Conservation (phyloP, 2,888 invertebrate genomes). For the Oscheius sp. region DNA sequence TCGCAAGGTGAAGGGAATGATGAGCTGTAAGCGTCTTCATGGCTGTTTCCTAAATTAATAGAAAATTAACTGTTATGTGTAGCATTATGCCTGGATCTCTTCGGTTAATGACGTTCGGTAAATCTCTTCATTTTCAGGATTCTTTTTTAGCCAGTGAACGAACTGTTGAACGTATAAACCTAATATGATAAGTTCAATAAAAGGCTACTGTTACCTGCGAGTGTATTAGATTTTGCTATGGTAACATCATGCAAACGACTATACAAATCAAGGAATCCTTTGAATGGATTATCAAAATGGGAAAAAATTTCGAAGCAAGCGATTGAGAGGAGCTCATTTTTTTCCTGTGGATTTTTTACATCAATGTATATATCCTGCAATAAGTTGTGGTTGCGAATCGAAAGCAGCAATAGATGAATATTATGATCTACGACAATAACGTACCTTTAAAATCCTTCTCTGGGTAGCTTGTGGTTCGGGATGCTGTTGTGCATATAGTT, state of each 20-base stretch:
- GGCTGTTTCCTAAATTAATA: conserved; percentile 6
- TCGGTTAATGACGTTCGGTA: conserved; percentile 1
- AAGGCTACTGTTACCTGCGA: conserved; percentile 9
- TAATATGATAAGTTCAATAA: not conserved
- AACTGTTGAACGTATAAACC: conserved; percentile 13
- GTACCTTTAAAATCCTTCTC: conserved; percentile 40
- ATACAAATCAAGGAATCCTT: conserved; percentile 24
- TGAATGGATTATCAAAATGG: conserved; percentile 18
- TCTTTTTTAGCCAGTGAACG: conserved; percentile 20
- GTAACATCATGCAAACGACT: conserved; percentile 8
- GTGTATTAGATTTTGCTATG: not conserved
- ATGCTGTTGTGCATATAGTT: not conserved
- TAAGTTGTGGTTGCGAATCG: not conserved
- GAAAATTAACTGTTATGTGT: not conserved
- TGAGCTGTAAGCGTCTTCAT: conserved; percentile 6
- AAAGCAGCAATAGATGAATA: too few relatives aligned
- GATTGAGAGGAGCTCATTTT: conserved; percentile 13
- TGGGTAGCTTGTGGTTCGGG: conserved; percentile 42
- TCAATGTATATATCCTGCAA: conserved; percentile 37
- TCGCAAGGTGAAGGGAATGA: not conserved
- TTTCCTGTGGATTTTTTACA: conserved; percentile 12
- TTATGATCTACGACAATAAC: not conserved
- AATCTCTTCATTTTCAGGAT: not conserved
- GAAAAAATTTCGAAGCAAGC: conserved; percentile 15
- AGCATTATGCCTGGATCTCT: conserved; percentile 20